A percentile compares a stretch with the other conserved stretches of the same genome.
Conservation (phyloP, 1,140 invertebrate genomes). For the Tetraneura akinire region DNA sequence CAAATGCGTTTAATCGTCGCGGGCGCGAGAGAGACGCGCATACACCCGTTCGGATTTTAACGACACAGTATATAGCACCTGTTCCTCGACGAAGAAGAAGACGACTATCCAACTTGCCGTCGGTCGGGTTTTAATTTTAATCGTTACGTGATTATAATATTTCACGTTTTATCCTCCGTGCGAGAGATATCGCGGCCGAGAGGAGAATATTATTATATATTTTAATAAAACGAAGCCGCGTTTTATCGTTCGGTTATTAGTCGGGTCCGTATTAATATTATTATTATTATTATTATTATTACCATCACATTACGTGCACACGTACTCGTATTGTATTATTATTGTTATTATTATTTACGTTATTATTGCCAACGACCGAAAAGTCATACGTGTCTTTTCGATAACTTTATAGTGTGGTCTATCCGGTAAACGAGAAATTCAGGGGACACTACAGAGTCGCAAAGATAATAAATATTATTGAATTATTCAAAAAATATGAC, state of each 20-base stretch:
- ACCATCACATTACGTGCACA: neutral
- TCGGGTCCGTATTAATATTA: neutral
- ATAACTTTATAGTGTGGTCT: too few relatives aligned
- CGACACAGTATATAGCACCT: conserved; percentile 9
- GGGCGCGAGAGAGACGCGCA: neutral
- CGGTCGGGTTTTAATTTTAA: conserved; percentile 32
- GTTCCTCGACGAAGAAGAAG: conserved; percentile 1
- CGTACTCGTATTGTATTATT: neutral
- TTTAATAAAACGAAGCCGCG: neutral
- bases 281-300: neutral
- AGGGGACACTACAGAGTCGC: too few relatives aligned
- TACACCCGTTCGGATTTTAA: neutral
- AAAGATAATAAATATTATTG: too few relatives aligned
- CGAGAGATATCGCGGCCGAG: neutral
- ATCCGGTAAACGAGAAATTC: too few relatives aligned
- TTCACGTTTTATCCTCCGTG: conserved; percentile 21
- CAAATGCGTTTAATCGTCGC: conserved; percentile 3
- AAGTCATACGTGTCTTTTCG: too few relatives aligned
- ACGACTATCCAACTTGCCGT: neutral
- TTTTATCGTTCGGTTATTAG: conserved; percentile 35
- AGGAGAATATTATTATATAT: neutral
- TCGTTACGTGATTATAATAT: conserved; percentile 40
- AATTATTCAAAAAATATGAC: too few relatives aligned
- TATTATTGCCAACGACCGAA: neutral
- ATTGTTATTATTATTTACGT: neutral